Conservation (phyloP, 2,797 vertebrate species). For the Microchirus variegatus region DNA sequence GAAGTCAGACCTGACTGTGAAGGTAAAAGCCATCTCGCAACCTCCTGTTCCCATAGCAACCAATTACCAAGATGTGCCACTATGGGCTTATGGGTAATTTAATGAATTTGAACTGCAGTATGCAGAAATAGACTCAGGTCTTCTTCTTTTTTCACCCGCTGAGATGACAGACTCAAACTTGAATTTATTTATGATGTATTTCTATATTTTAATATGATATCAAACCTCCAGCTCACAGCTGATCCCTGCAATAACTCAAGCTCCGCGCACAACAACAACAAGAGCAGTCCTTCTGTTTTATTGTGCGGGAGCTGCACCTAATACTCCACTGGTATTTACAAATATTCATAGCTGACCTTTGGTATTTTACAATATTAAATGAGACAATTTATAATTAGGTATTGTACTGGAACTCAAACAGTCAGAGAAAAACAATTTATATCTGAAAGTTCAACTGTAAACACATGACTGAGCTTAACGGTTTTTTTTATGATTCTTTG, state of each 20-base stretch:
- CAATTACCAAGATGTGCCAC: constrained; percentile 45
- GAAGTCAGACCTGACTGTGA: constrained; percentile 65
- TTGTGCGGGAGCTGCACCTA: not conserved
- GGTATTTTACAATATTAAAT: not conserved
- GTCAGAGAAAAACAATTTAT: no score
- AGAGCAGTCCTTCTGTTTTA: not conserved
- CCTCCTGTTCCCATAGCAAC: constrained; percentile 65
- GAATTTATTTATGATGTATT: not conserved
- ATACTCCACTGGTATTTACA: not conserved
- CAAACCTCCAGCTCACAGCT: not conserved
- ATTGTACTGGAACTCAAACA: no score
- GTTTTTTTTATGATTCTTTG: no score
- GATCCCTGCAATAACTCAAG: not conserved
- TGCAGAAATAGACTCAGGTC: constrained; percentile 43
- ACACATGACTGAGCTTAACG: no score
- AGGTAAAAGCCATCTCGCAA: constrained; percentile 62
- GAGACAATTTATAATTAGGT: not conserved
- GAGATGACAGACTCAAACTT: constrained; percentile 16
- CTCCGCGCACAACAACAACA: no score
- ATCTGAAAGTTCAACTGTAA: no score
- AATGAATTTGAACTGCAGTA: constrained; percentile 56
- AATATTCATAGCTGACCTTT: not conserved
- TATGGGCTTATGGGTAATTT: constrained; percentile 53
- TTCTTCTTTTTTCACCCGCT: constrained; percentile 32
- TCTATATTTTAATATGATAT: not conserved